Evolutionary conservation across 2,888 invertebrate genomes (phyloP).

Genomic region (Rhimphoctona megacephalus): DNA sequence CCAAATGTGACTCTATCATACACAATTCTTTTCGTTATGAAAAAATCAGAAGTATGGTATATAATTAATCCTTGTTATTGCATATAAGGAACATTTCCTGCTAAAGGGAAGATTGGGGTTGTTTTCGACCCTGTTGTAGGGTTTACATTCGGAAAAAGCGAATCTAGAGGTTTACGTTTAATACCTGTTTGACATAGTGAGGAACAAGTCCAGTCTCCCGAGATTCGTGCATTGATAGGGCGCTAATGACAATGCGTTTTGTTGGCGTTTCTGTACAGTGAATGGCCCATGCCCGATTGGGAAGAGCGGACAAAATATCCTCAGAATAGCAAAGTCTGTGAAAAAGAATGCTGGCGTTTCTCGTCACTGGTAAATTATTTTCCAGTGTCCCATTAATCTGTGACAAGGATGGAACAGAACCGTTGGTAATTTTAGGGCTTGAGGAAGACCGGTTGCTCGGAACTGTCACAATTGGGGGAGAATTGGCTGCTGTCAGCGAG

Average conservation of each 20-base stretch:
- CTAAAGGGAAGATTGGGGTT: too few species aligned
- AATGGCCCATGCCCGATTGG: conserved; percentile 73
- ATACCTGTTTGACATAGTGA: conserved; percentile 73
- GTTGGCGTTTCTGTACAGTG: conserved; percentile 71
- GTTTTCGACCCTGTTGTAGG: too few species aligned
- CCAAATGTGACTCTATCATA: too few species aligned
- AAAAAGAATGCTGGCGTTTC: conserved; percentile 53
- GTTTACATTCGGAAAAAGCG: too few species aligned
- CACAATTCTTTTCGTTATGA: too few species aligned
- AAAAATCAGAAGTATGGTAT: too few species aligned
- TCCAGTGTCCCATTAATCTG: conserved; percentile 24
- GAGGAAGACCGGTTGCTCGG: conserved; percentile 25
- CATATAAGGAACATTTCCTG: too few species aligned
- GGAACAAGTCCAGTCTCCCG: conserved; percentile 68
- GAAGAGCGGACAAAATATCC: conserved; percentile 70
- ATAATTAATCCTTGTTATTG: too few species aligned
- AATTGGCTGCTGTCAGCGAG: background rate
- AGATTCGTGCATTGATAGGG: conserved; percentile 66
- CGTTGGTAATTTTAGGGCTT: conserved; percentile 27
- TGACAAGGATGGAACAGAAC: background rate
- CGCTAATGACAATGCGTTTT: conserved; percentile 72
- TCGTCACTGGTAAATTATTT: conserved; percentile 6
- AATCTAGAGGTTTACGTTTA: too few species aligned
- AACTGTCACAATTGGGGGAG: background rate
- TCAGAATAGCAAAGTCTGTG: conserved; percentile 68